Conservation (phyloP, 2,888 invertebrate species). For the Eilema sororculum region DNA sequence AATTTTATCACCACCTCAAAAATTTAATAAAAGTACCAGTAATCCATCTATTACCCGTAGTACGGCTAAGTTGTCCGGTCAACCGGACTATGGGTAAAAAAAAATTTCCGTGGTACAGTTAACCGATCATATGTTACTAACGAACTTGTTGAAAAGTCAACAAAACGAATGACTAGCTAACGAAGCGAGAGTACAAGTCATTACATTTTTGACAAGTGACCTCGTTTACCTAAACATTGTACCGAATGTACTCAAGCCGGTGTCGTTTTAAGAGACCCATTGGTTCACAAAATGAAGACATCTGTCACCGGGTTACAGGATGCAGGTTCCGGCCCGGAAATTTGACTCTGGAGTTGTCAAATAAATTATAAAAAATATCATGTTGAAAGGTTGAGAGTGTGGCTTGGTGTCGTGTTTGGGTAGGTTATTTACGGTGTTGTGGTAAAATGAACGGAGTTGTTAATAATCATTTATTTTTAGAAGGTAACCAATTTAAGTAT, state of each 20-base stretch:
- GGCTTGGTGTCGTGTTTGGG: slow-evolving; percentile 30
- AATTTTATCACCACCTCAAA: neutral
- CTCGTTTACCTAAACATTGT: slow-evolving; percentile 35
- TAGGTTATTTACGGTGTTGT: slow-evolving; percentile 29
- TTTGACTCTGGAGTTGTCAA: slow-evolving; percentile 55
- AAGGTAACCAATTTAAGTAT: too few species aligned
- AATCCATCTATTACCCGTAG: too few species aligned
- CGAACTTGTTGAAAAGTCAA: slow-evolving; percentile 10
- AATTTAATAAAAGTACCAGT: neutral
- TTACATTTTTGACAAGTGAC: slow-evolving; percentile 26
- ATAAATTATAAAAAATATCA: slow-evolving; percentile 55
- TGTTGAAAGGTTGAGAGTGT: slow-evolving; percentile 6
- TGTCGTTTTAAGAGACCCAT: slow-evolving; percentile 51
- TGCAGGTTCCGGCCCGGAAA: slow-evolving; percentile 56
- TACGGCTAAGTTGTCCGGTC: too few species aligned
- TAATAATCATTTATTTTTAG: neutral
- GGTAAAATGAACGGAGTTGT: neutral
- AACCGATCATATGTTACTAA: slow-evolving; percentile 5
- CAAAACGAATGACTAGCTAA: neutral
- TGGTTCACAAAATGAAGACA: slow-evolving; percentile 58
- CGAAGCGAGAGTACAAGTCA: slow-evolving; percentile 21
- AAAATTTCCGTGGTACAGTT: too few species aligned
- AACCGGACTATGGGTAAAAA: too few species aligned
- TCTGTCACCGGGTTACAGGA: slow-evolving; percentile 57
- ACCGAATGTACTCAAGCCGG: slow-evolving; percentile 16